Evolutionary conservation across 1,140 invertebrate species (phyloP).

Genomic region (Brachystomella parvula): DNA sequence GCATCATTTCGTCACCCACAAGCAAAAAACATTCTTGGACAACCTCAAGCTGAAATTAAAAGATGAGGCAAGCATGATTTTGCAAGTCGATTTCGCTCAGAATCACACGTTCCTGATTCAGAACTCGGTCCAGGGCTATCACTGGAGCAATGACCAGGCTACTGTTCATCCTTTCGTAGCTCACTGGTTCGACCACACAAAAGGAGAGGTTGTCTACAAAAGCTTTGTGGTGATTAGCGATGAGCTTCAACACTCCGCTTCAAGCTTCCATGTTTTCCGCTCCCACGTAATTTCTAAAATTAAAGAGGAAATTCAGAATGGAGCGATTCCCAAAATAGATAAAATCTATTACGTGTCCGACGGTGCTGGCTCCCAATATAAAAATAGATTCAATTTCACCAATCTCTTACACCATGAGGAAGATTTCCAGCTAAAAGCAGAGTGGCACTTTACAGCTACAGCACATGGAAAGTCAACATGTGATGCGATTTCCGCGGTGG

Average conservation of each 20-base stretch:
- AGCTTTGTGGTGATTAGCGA: conserved; percentile 18
- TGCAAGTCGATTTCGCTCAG: conserved; percentile 37
- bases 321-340: conserved; percentile 7
- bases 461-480: conserved; percentile 39
- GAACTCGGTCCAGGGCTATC: conserved; percentile 28
- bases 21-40: conserved; percentile 7
- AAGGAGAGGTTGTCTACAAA: conserved; percentile 5
- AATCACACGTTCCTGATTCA: conserved; percentile 32
- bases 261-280: conserved; percentile 14
- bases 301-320: conserved; percentile 4
- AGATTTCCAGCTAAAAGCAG: conserved; percentile 35
- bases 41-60: conserved; percentile 23
- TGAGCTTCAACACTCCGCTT: conserved; percentile 6
- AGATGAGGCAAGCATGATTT: conserved; percentile 5
- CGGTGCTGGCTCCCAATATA: conserved; percentile 25
- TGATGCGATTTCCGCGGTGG: conserved; percentile 39
- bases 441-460: conserved; percentile 41
- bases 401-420: conserved; percentile 15
- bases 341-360: conserved; percentile 7
- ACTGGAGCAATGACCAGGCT: conserved; percentile 33
- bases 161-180: conserved; percentile 37
- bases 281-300: not conserved
- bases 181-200: conserved; percentile 9
- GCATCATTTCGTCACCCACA: conserved; percentile 1
- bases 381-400: conserved; percentile 22